phyloP scores from a whole-genome alignment of 1,140 invertebrate species.

The Leptinotarsa texana region DNA sequence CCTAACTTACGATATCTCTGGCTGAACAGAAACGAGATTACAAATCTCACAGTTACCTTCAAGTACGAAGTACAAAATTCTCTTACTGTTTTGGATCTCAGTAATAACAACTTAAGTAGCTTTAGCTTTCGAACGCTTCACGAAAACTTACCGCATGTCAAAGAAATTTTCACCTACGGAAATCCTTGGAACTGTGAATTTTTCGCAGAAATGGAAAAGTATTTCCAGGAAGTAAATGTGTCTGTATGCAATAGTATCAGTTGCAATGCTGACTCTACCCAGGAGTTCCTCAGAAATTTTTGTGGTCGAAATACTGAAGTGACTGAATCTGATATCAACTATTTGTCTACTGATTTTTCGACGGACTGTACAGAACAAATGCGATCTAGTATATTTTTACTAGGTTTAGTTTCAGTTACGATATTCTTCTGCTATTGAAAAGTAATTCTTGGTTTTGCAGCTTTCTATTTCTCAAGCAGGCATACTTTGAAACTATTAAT shows the following conservation, averaged over 20 bases:
- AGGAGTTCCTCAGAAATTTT: not conserved
- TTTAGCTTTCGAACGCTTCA: slow-evolving; percentile 45
- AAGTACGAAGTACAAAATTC: slow-evolving; percentile 43
- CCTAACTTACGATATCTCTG: slow-evolving; percentile 46
- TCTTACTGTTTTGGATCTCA: slow-evolving; percentile 43
- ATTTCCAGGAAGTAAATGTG: slow-evolving; percentile 40
- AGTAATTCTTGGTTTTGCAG: not conserved
- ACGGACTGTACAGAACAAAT: not conserved
- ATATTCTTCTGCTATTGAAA: not conserved
- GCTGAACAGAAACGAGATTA: slow-evolving; percentile 47
- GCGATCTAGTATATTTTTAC: not conserved
- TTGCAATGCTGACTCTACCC: slow-evolving; percentile 27
- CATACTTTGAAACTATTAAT: not conserved
- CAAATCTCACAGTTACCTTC: slow-evolving; percentile 41
- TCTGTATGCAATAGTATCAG: slow-evolving; percentile 40
- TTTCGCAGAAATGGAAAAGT: slow-evolving; percentile 46
- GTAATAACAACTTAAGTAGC: slow-evolving; percentile 42
- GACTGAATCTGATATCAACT: not conserved
- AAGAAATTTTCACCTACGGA: slow-evolving; percentile 44
- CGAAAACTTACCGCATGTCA: slow-evolving; percentile 46
- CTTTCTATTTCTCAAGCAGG: not conserved
- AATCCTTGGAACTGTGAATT: slow-evolving; percentile 48
- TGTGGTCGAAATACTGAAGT: not conserved
- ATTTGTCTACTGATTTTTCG: not conserved
- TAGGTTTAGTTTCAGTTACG: not conserved